Evolutionary conservation across 2,113 vertebrate species (phyloP).

Genomic region (Rhagologus leucostigma): DNA sequence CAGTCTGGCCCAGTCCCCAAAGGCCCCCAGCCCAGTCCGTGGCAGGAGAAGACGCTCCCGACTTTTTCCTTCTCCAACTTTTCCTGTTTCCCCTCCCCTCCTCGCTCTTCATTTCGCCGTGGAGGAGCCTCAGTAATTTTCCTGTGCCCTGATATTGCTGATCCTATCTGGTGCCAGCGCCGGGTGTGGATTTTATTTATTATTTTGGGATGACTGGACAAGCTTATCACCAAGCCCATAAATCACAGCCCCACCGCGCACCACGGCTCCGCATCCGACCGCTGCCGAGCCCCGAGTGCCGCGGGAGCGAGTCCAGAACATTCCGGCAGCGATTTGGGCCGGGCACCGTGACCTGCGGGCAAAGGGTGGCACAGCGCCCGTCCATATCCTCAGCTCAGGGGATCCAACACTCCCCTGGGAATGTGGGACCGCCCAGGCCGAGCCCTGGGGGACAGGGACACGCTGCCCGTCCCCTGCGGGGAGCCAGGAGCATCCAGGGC

Average conservation of each 20-base stretch:
- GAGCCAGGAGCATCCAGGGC: neutral
- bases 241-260: neutral
- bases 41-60: neutral
- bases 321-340: neutral
- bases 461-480: neutral
- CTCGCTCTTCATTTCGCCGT: neutral
- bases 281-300: neutral
- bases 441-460: neutral
- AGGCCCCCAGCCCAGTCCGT: neutral
- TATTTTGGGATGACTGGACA: constrained; percentile 40
- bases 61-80: neutral
- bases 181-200: constrained; percentile 1
- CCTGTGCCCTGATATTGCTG: neutral
- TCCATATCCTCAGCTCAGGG: neutral
- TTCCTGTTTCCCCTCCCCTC: neutral
- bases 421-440: accelerated
- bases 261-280: neutral
- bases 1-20: neutral
- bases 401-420: accelerated
- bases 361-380: accelerated
- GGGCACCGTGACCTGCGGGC: accelerated
- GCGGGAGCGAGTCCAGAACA: neutral
- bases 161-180: constrained; percentile 3
- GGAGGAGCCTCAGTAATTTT: neutral
- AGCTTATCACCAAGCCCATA: constrained; percentile 6